These are phyloP conservation scores for Megalops atlanticus DNA, from an alignment of 2,113 vertebrate genomes.

Conservation along the genomic window DNA sequence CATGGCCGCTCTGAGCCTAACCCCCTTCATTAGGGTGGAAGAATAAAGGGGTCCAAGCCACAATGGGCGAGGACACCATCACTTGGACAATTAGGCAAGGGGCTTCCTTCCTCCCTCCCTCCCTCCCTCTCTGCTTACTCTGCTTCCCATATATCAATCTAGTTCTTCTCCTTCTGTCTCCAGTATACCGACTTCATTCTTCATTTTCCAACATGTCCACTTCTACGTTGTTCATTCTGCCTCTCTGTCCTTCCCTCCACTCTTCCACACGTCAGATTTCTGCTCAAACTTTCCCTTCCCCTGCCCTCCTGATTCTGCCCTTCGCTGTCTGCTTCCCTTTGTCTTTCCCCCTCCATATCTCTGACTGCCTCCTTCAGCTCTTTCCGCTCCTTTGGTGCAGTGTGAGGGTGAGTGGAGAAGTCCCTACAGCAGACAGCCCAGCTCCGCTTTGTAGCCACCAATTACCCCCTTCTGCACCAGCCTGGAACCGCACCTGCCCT, in stretches of 20 bases:
- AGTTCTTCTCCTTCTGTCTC: conserved; percentile 5
- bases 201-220: neutral
- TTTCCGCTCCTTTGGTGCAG: neutral
- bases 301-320: neutral
- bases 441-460: neutral
- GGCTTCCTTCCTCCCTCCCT: conserved; percentile 19
- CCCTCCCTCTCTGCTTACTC: neutral
- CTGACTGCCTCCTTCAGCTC: neutral
- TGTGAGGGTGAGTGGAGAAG: neutral
- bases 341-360: conserved; percentile 3
- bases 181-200: conserved; percentile 44
- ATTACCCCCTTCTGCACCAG: neutral
- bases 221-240: neutral
- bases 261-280: neutral
- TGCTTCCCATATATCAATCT: conserved; percentile 24
- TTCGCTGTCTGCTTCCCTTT: neutral
- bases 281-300: neutral
- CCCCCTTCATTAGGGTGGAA: conserved; percentile 53
- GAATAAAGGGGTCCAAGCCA: conserved; percentile 42
- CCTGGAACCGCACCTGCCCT: neutral
- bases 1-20: conserved; percentile 38
- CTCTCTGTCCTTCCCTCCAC: neutral
- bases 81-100: conserved; percentile 36
- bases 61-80: conserved; percentile 41
- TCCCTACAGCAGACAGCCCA: neutral